phyloP scores from a whole-genome alignment of 2,113 vertebrate genomes.

The Plecotus auritus region DNA sequence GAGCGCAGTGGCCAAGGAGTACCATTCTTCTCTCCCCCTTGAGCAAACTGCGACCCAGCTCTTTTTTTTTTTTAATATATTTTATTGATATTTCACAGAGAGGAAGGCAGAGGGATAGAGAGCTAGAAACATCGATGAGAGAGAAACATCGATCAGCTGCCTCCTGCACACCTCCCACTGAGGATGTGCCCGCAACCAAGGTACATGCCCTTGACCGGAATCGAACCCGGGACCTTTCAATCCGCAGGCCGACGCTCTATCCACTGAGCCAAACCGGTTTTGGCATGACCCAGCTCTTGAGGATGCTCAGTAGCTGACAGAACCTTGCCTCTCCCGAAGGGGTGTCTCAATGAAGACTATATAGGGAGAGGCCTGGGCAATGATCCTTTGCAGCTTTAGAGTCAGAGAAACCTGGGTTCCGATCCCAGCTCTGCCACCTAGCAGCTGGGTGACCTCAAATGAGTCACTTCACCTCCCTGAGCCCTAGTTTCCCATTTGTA shows the following conservation, averaged over 20 bases:
- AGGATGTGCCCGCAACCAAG: too few relatives aligned
- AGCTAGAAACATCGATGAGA: too few relatives aligned
- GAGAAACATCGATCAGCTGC: too few relatives aligned
- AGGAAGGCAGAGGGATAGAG: too few relatives aligned
- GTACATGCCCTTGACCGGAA: too few relatives aligned
- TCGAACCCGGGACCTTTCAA: too few relatives aligned
- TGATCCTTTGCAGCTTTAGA: background rate
- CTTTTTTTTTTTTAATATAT: too few relatives aligned
- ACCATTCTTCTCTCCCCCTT: background rate
- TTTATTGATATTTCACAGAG: too few relatives aligned
- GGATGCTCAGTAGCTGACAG: background rate
- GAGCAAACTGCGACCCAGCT: background rate
- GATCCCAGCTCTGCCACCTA: background rate
- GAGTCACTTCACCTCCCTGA: background rate
- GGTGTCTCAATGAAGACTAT: background rate
- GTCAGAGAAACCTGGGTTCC: background rate
- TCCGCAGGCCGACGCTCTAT: too few relatives aligned
- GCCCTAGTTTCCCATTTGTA: background rate
- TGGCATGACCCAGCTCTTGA: background rate
- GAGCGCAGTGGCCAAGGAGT: background rate
- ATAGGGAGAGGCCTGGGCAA: background rate
- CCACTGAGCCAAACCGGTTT: too few relatives aligned
- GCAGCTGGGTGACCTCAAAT: too few relatives aligned
- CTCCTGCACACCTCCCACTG: too few relatives aligned
- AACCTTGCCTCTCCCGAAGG: background rate